Percentiles rank a stretch among this genome's conserved stretches.
phyloP scores from a whole-genome alignment of 2,888 invertebrate species.

The Plebejus argus region DNA sequence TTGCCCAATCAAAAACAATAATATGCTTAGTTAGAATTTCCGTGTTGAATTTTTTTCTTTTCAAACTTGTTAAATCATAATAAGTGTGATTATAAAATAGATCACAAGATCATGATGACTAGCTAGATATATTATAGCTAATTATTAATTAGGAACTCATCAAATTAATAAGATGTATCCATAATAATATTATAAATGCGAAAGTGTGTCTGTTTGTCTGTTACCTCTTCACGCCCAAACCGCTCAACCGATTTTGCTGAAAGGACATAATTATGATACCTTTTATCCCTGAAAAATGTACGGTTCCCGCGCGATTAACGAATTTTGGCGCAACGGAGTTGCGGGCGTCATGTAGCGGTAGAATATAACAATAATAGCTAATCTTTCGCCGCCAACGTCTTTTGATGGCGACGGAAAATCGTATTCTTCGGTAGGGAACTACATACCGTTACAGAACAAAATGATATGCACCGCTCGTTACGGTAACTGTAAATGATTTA shows the following conservation, averaged over 20 bases:
- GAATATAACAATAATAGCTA: background rate
- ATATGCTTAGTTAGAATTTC: background rate
- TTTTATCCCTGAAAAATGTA: too few relatives aligned
- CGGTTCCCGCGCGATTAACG: too few relatives aligned
- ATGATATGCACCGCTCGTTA: conserved; percentile 22
- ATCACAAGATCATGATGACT: background rate
- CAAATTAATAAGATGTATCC: background rate
- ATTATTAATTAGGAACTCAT: too few relatives aligned
- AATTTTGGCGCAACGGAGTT: too few relatives aligned
- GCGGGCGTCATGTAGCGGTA: too few relatives aligned
- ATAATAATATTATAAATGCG: too few relatives aligned
- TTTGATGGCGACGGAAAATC: background rate
- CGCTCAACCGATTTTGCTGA: too few relatives aligned
- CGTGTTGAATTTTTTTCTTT: background rate
- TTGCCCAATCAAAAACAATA: background rate
- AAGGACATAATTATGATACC: too few relatives aligned
- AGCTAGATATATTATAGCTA: too few relatives aligned
- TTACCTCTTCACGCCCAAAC: too few relatives aligned
- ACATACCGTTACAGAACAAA: conserved; percentile 19
- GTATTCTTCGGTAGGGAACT: background rate
- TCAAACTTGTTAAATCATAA: background rate
- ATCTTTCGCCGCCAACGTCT: background rate
- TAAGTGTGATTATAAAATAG: background rate
- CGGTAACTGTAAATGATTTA: conserved; percentile 23
- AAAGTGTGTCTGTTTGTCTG: too few relatives aligned